Base-by-base conservation (phyloP, 1,140 invertebrate species). In the Drosophila nannoptera region DNA sequence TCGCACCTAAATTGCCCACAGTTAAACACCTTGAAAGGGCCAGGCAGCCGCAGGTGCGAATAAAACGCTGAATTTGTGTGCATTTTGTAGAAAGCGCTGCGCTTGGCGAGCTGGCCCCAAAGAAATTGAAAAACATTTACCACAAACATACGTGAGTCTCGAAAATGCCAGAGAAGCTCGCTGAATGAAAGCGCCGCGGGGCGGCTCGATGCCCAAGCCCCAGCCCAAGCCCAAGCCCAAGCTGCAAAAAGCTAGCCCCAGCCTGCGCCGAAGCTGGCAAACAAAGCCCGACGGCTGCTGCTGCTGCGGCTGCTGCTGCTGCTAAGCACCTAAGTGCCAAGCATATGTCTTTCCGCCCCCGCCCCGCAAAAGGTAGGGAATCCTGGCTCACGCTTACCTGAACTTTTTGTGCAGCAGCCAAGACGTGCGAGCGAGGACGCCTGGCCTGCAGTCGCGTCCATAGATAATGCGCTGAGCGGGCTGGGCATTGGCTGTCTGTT, bases 111-210 rank as follows among this genome's bases (percentile, higher is more conserved):
- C 64, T 52, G 36, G 46, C 62, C 40, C 42, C 12, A 62, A 69
- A 81, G 77, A 75, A 81, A 81, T 81, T 76, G 77, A 81, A 81
- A 81, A 81, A 81, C 77, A 81, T 81, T 81, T 81, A 81, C 77
- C 77, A 81, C 77, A 81, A 81, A 81, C 69, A 73, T 77, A 81
- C 77, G 65, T 69, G 69, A 50, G 61, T 52, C 48, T 52, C 50
- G 40, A 43, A 60, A 67, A 38, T 38, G 45, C 38, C 48, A 60
- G 31, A 33, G 66, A 22, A 54, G 53, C 55, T 31, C 11, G 42
- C 54, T 50, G 54, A 65, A 58, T 58, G 45, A 29, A 42, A 14
- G 50, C 11, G 31, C 22, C 4, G 46, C 12, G 9, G 36, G 14
- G 7, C 36, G 9, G 36, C 2, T 6, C 5, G 12, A 43, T 7